Conservation (phyloP, 1,140 invertebrate species). For the Nasonia giraulti region DNA sequence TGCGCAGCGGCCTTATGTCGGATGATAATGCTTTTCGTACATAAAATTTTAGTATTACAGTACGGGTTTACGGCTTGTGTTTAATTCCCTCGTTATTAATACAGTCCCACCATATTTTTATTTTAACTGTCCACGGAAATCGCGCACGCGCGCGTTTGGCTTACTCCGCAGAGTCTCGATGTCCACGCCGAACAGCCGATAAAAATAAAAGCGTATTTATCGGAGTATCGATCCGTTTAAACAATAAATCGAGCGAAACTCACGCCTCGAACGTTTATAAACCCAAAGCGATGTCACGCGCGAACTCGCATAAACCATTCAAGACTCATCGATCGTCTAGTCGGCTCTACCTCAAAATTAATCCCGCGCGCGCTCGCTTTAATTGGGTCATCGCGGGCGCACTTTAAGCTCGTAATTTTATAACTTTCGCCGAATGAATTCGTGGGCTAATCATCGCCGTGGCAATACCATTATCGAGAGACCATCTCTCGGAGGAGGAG, state of each 20-base stretch:
- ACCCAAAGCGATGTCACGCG: too few species aligned
- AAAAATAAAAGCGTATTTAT: too few species aligned
- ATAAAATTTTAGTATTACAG: background rate
- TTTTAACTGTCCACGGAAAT: background rate
- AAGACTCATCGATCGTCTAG: background rate
- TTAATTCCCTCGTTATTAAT: background rate
- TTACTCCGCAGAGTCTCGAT: background rate
- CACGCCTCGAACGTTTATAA: too few species aligned
- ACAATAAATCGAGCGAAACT: too few species aligned
- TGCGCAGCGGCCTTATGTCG: too few species aligned
- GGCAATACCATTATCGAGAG: background rate
- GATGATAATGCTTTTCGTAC: background rate
- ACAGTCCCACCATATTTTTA: background rate
- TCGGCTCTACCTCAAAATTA: background rate
- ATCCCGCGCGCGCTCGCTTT: background rate
- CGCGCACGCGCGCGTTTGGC: too few species aligned
- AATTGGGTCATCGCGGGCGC: slow-evolving; percentile 8
- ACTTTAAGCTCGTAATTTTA: background rate
- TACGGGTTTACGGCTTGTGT: background rate
- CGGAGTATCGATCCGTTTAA: too few species aligned
- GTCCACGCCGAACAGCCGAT: background rate
- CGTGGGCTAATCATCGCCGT: background rate
- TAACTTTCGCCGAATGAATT: slow-evolving; percentile 12
- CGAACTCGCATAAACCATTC: background rate
- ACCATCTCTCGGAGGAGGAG: background rate